phyloP scores from a whole-genome alignment of 2,113 vertebrate species.

The Alexandromys fortis region DNA sequence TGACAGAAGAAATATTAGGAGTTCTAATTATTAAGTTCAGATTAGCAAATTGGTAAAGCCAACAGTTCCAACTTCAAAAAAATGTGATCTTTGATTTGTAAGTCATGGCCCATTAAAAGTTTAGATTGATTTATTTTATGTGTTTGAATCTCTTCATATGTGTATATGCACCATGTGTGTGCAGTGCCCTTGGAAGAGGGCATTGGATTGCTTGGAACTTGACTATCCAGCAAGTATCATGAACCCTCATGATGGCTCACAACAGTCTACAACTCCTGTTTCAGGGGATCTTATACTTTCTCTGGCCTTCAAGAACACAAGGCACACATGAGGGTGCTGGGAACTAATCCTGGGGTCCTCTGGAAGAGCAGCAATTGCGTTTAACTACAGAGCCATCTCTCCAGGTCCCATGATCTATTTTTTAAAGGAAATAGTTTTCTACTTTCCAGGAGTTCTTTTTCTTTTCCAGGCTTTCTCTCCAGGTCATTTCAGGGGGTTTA shows the following conservation, averaged over 20 bases:
- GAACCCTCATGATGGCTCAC: neutral
- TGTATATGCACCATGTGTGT: neutral
- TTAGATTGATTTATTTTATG: neutral
- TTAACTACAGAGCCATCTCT: neutral
- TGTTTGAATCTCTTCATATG: neutral
- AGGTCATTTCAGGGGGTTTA: constrained; percentile 37
- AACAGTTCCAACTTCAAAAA: neutral
- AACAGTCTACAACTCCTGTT: neutral
- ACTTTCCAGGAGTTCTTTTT: neutral
- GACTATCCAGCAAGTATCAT: neutral
- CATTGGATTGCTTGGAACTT: neutral
- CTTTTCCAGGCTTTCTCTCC: neutral
- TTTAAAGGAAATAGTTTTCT: constrained; percentile 16
- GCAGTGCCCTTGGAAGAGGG: neutral
- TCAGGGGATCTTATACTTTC: neutral
- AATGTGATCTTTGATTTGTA: constrained; percentile 17
- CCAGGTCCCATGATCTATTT: neutral
- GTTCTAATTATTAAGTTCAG: constrained; percentile 7
- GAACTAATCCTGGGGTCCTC: neutral
- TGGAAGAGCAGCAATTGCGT: neutral
- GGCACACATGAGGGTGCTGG: neutral
- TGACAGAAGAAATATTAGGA: constrained; percentile 25
- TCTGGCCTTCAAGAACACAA: neutral
- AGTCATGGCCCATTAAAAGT: neutral
- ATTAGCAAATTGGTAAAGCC: constrained; percentile 19